Base-by-base conservation (phyloP, 2,113 vertebrate species). In the Chlorodrepanis virens region DNA sequence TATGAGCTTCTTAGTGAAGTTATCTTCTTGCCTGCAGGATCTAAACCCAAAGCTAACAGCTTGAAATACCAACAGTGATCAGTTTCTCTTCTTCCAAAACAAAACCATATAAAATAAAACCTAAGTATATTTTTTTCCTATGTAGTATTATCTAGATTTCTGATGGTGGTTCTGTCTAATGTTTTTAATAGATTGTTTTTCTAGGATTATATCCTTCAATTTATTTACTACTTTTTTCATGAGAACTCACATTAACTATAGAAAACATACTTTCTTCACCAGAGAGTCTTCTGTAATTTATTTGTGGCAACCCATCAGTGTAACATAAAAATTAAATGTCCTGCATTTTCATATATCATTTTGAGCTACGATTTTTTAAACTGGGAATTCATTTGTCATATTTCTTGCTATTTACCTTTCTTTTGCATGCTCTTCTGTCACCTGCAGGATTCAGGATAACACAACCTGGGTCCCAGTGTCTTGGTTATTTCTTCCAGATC, bases 21-120 rank as follows among this genome's bases (percentile, higher is more conserved):
- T 87, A 92, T 5, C 23, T 88, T 72, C 68, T 94, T 79, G 40
- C 47, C 75, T 92, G 88, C 83, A 77, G 68, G 74, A 80, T 82
- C 37, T 79, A 49, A 89, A 96, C 74, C 74, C 80, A 95, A 96
- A 95, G 42, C 31, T 70, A 96, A 82, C 14, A 76, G 44, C 35
- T 83, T 89, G 93, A 95, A 95, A 96, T 88, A 63, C 22, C 0
- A 0, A 23, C 5, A 54, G 28, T 12, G 4, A n/a, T 29, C 20
- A 47, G 23, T 29, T 54, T 76, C 31, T 76, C 59, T 39, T 83
- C 31, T 76, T 57, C 45, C 11, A 12, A 87, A 89, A 28, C 1
- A 10, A 83, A 90, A 15, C 0, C 2, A 67, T 9, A 24, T 5
- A 19, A 74, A 79, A 33, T 2, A 12, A 77, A 82, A 45, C 2